Percentiles rank a stretch among this genome's conserved stretches.
phyloP scores from a whole-genome alignment of 2,888 invertebrate species.

The Brassicogethes aeneus region DNA sequence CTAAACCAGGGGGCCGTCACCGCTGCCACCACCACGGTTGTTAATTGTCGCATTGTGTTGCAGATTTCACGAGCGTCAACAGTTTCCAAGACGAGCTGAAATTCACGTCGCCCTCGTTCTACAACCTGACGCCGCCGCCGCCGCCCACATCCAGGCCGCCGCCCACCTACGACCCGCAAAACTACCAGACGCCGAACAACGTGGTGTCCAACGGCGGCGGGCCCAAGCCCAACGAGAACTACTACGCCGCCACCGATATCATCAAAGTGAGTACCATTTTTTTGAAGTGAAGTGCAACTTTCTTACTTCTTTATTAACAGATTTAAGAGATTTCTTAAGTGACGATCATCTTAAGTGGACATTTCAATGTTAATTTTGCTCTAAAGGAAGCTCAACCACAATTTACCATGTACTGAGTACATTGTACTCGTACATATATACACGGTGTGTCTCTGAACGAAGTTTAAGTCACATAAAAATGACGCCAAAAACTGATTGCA shows the following conservation, averaged over 20 bases:
- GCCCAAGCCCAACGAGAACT: constrained; percentile 46
- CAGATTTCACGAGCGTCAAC: constrained; percentile 49
- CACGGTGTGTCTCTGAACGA: too few species aligned
- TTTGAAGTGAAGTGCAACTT: too few species aligned
- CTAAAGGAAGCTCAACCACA: too few species aligned
- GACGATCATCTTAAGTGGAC: too few species aligned
- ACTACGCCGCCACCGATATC: constrained; percentile 74
- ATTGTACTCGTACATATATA: too few species aligned
- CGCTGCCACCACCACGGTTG: not conserved
- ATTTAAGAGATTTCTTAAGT: too few species aligned
- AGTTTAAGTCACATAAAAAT: too few species aligned
- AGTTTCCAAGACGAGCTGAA: constrained; percentile 48
- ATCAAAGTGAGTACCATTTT: constrained; percentile 47
- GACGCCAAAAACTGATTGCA: too few species aligned
- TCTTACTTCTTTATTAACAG: too few species aligned
- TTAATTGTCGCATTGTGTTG: constrained; percentile 26
- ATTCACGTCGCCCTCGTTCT: constrained; percentile 46
- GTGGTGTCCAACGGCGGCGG: constrained; percentile 33
- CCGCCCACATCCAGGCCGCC: constrained; percentile 42
- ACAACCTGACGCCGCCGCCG: constrained; percentile 44
- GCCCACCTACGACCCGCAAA: constrained; percentile 41
- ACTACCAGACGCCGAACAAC: constrained; percentile 35
- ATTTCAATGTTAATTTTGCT: too few species aligned
- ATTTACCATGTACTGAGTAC: too few species aligned
- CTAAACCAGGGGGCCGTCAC: too few species aligned